A percentile compares a stretch with the other conserved stretches of the same genome.
Conservation (phyloP, 2,797 vertebrate species). For the Fratercula arctica region DNA sequence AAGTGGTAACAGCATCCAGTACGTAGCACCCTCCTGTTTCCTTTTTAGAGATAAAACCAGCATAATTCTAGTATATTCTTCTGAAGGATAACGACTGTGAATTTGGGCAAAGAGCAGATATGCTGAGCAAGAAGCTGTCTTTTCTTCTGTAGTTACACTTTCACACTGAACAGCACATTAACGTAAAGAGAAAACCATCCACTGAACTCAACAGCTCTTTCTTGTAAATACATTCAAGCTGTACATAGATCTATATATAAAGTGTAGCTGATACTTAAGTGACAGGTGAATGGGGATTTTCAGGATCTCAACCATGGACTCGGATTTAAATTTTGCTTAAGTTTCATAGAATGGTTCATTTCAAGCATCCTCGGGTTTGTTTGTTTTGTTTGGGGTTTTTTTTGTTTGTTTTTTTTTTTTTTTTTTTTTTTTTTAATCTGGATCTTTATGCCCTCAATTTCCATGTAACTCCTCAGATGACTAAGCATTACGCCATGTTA, state of each 20-base stretch:
- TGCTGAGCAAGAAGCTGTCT: background rate
- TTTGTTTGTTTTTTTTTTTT: too few species aligned
- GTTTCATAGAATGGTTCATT: background rate
- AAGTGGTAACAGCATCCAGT: background rate
- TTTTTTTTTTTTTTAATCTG: background rate
- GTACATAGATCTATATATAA: background rate
- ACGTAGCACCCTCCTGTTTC: rapidly evolving
- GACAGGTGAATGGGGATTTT: background rate
- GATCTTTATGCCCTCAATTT: background rate
- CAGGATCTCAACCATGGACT: background rate
- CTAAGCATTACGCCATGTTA: background rate
- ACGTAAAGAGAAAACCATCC: background rate
- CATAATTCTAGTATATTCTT: background rate
- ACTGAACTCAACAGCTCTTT: background rate
- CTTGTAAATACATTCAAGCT: background rate
- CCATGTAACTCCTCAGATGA: background rate
- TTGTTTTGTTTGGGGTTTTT: too few species aligned
- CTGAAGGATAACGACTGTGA: background rate
- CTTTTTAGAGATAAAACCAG: background rate
- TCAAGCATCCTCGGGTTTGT: background rate
- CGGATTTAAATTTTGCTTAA: background rate
- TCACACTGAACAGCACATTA: background rate
- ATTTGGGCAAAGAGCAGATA: background rate
- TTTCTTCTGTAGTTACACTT: background rate
- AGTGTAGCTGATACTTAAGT: background rate